phyloP scores from a whole-genome alignment of 2,113 vertebrate genomes.

The Indicator maculatus region DNA sequence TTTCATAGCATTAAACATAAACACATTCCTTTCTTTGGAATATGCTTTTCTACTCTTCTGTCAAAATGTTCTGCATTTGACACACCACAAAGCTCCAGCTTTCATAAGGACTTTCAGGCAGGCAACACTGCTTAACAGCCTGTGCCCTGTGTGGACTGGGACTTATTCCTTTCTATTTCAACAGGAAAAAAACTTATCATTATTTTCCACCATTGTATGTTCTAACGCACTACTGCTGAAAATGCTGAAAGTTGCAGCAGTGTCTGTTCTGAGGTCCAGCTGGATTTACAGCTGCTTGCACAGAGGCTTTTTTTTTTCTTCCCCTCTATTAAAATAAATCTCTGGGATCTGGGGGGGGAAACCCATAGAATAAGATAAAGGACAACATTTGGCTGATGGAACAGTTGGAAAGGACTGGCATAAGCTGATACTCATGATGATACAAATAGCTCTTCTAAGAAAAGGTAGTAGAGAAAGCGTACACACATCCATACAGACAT shows the following conservation, averaged over 20 bases:
- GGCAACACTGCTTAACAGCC: neutral
- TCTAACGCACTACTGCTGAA: neutral
- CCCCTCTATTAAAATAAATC: neutral
- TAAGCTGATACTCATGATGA: neutral
- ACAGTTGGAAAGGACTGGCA: neutral
- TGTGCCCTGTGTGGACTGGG: neutral
- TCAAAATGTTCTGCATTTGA: constrained; percentile 29
- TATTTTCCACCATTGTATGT: neutral
- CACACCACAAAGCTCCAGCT: neutral
- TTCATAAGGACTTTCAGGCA: constrained; percentile 13
- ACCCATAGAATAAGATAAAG: neutral
- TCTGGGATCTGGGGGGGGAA: neutral
- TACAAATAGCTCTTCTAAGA: neutral
- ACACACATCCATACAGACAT: neutral
- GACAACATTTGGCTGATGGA: neutral
- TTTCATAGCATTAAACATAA: constrained; percentile 45
- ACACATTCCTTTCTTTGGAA: constrained; percentile 43
- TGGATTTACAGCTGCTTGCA: constrained; percentile 6
- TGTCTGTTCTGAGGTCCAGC: neutral
- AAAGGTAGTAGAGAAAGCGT: neutral
- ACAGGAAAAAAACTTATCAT: neutral
- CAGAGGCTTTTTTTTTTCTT: neutral
- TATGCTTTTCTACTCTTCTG: constrained; percentile 19
- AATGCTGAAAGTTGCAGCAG: neutral
- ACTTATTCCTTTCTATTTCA: neutral